These are phyloP conservation scores for Chrysina gloriosa DNA, from an alignment of 2,888 invertebrate species.

Conservation along the genomic window DNA sequence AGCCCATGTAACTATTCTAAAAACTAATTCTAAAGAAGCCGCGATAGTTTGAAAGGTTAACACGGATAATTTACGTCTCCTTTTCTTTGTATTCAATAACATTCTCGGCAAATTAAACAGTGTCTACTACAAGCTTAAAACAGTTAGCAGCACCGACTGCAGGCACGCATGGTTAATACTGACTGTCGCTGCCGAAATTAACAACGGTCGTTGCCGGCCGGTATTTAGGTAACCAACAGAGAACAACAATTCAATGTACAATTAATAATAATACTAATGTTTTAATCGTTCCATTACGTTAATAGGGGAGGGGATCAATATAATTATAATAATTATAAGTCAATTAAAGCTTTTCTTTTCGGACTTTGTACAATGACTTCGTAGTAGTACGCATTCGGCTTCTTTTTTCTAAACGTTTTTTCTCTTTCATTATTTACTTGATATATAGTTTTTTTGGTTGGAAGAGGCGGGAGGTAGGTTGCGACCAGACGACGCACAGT, in stretches of 20 bases:
- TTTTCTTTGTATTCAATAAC: background rate
- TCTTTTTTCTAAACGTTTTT: constrained; percentile 9
- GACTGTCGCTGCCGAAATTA: constrained; percentile 61
- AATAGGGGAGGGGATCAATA: constrained; percentile 53
- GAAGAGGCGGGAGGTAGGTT: constrained; percentile 49
- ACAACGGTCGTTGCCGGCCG: constrained; percentile 55
- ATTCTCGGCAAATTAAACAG: constrained; percentile 46
- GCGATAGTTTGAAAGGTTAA: constrained; percentile 13
- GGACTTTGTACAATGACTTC: constrained; percentile 56
- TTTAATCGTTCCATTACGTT: constrained; percentile 52
- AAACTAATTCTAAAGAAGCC: background rate
- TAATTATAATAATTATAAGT: constrained; percentile 48
- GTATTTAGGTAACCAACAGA: constrained; percentile 58
- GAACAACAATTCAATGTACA: constrained; percentile 63
- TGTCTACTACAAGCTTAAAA: constrained; percentile 60
- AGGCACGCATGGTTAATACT: constrained; percentile 64
- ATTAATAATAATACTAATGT: constrained; percentile 48
- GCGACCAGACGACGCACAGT: constrained; percentile 49
- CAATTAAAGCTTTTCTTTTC: constrained; percentile 63
- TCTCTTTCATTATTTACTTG: constrained; percentile 2
- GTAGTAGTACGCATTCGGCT: constrained; percentile 43
- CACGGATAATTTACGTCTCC: background rate
- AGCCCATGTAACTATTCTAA: no score
- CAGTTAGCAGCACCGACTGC: constrained; percentile 62
- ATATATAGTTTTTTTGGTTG: constrained; percentile 18